phyloP scores from a whole-genome alignment of 1,140 invertebrate genomes.

The Polypedilum pembai region DNA sequence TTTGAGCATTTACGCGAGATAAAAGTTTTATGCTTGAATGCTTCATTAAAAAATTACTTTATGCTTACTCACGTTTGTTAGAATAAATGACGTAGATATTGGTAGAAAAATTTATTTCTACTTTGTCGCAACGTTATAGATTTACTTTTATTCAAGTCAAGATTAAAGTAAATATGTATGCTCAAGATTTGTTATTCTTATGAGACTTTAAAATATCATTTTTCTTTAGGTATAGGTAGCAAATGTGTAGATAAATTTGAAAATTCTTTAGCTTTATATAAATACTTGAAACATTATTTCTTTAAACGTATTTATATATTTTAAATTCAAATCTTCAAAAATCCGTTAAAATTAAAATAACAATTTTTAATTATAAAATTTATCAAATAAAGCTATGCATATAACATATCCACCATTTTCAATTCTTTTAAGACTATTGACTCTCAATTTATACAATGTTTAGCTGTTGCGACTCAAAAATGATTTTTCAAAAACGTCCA shows the following conservation, averaged over 20 bases:
- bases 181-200: background rate
- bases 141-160: background rate
- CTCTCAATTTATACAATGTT: background rate
- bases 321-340: no score
- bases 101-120: background rate
- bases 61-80: background rate
- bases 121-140: background rate
- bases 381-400: background rate
- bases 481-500: background rate
- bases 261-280: no score
- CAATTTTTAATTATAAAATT: background rate
- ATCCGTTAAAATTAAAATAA: background rate
- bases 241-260: no score
- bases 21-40: background rate
- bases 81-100: background rate
- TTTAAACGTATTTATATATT: no score
- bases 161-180: background rate
- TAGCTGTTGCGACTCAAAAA: background rate
- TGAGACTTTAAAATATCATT: conserved; percentile 8
- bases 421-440: background rate
- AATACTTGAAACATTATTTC: no score
- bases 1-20: background rate
- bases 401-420: background rate
- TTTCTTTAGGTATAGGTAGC: background rate
- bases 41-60: background rate